phyloP scores from a whole-genome alignment of 1,140 invertebrate genomes.

The Homalodisca vitripennis region DNA sequence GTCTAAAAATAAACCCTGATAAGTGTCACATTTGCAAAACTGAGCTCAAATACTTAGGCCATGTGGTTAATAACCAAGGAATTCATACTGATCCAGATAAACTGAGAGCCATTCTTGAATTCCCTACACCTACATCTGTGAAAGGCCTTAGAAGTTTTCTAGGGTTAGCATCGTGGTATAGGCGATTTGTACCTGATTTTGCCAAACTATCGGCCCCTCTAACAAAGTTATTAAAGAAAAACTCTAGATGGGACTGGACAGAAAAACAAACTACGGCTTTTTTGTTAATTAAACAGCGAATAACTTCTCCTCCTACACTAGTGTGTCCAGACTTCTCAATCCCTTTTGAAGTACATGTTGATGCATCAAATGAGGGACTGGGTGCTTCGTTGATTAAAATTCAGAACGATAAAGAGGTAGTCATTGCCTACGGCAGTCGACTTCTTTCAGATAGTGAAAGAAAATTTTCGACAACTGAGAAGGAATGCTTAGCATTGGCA shows the following conservation, averaged over 20 bases:
- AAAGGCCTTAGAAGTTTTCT: constrained; percentile 39
- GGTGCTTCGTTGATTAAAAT: constrained; percentile 43
- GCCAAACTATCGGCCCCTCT: constrained; percentile 43
- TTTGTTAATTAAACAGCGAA: constrained; percentile 39
- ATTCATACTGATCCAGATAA: constrained; percentile 46
- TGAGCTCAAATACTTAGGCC: constrained; percentile 46
- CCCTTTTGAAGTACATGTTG: constrained; percentile 41
- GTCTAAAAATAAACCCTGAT: constrained; percentile 42
- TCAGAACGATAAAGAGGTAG: constrained; percentile 33
- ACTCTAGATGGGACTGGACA: constrained; percentile 36
- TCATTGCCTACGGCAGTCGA: constrained; percentile 46
- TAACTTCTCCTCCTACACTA: constrained; percentile 38
- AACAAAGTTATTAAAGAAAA: constrained; percentile 41
- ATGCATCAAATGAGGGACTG: constrained; percentile 44
- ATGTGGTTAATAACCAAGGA: constrained; percentile 42
- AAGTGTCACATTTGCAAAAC: constrained; percentile 46
- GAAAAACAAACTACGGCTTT: constrained; percentile 24
- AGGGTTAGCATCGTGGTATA: constrained; percentile 45
- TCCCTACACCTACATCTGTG: constrained; percentile 38
- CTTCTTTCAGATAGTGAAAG: constrained; percentile 43
- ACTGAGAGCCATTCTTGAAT: constrained; percentile 43
- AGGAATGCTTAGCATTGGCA: constrained; percentile 49
- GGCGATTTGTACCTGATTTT: constrained; percentile 46
- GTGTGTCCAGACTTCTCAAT: constrained; percentile 39
- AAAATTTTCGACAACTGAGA: constrained; percentile 47